These are phyloP conservation scores for Siderastrea siderea DNA, from an alignment of 92 coral and sea anemone species.

Conservation along the genomic window DNA sequence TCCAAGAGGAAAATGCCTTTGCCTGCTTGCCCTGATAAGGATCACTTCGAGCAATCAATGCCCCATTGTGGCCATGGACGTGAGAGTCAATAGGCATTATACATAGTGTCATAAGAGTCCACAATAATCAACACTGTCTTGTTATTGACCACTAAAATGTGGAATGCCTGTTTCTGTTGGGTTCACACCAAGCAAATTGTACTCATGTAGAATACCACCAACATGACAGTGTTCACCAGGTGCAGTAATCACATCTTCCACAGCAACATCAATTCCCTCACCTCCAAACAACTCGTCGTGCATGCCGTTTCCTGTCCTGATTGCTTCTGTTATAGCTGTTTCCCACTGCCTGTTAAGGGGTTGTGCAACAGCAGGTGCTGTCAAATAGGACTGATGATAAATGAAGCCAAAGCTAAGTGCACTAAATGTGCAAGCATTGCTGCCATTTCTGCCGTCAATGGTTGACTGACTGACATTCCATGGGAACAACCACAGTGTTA, in stretches of 20 bases:
- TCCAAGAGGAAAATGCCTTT: background rate
- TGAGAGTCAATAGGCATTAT: conserved; percentile 14
- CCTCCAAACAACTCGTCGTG: too few species aligned
- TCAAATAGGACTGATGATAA: background rate
- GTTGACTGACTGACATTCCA: background rate
- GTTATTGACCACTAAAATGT: background rate
- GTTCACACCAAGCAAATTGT: conserved; percentile 9
- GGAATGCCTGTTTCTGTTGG: conserved; percentile 10
- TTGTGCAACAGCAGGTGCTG: background rate
- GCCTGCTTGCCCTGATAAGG: background rate
- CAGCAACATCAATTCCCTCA: background rate
- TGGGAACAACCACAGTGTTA: conserved; percentile 2
- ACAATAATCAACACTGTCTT: conserved; percentile 7
- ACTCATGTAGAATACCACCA: background rate
- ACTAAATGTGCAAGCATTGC: conserved; percentile 12
- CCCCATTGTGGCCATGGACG: conserved; percentile 3
- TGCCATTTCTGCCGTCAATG: conserved; percentile 21
- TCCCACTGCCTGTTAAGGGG: background rate
- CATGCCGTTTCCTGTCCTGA: background rate
- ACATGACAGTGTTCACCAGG: conserved; percentile 1
- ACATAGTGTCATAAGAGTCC: background rate
- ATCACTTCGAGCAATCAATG: conserved; percentile 16
- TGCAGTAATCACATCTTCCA: conserved; percentile 18
- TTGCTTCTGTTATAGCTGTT: conserved; percentile 1
- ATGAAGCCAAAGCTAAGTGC: background rate